Evolutionary conservation across 2,888 invertebrate species (phyloP).

Genomic region (Dinocampus coccinellae): DNA sequence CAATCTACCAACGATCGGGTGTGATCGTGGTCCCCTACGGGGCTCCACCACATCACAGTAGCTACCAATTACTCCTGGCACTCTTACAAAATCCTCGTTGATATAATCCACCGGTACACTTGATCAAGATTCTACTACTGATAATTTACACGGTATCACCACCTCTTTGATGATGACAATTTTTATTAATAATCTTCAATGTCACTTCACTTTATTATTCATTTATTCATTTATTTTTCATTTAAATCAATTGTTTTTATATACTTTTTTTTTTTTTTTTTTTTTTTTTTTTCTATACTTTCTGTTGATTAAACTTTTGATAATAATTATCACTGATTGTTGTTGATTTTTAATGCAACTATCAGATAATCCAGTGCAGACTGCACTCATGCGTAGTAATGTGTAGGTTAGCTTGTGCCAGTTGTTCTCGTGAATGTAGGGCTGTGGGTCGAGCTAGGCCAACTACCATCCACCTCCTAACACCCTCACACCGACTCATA

Average conservation of each 20-base stretch:
- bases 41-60: constrained; percentile 67
- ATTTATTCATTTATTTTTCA: too few relatives aligned
- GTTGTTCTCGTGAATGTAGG: constrained; percentile 65
- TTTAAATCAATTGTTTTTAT: too few relatives aligned
- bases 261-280: too few relatives aligned
- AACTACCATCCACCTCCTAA: constrained; percentile 16
- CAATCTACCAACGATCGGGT: constrained; percentile 51
- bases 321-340: not conserved
- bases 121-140: constrained; percentile 35
- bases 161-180: too few relatives aligned
- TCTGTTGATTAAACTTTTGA: not conserved
- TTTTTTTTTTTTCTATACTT: too few relatives aligned
- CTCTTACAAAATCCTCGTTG: constrained; percentile 50
- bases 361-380: not conserved
- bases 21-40: constrained; percentile 51
- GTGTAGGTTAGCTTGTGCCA: constrained; percentile 65
- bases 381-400: constrained; percentile 14
- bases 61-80: constrained; percentile 55
- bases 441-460: constrained; percentile 67
- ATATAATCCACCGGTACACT: not conserved
- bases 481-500: constrained; percentile 7
- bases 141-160: constrained; percentile 33
- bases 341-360: not conserved
- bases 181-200: too few relatives aligned
- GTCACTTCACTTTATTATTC: too few relatives aligned